A percentile compares a stretch with the other conserved stretches of the same genome.
Conservation (phyloP, 2,888 invertebrate genomes). For the Melinopterus prodromus region DNA sequence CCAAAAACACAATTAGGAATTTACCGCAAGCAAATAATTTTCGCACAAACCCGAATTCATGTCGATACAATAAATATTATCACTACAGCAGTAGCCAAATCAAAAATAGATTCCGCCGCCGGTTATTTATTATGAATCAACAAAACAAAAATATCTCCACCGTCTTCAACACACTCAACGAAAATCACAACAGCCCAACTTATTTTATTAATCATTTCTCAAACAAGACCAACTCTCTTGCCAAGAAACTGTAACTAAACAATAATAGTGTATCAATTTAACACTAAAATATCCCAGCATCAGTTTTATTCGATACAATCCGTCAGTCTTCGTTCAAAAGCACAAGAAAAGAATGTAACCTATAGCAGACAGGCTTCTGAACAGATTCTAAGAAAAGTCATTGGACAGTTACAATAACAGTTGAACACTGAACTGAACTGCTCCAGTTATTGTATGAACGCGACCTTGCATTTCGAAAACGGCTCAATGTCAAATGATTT, state of each 20-base stretch:
- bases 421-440: background rate
- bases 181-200: background rate
- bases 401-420: conserved; percentile 4
- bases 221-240: background rate
- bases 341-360: background rate
- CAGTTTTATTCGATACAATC: background rate
- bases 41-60: background rate
- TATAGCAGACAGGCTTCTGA: background rate
- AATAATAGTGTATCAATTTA: background rate
- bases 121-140: background rate
- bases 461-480: background rate
- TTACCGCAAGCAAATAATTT: background rate
- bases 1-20: background rate
- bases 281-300: background rate
- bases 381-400: background rate
- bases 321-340: background rate
- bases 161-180: background rate
- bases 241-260: background rate
- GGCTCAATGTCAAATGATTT: background rate
- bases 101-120: background rate
- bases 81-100: background rate
- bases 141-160: background rate
- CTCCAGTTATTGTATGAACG: background rate
- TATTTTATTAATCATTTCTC: background rate
- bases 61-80: background rate